Percentiles rank a stretch among this genome's conserved stretches.
These are phyloP conservation scores for Osmerus mordax DNA, from an alignment of 2,113 vertebrate genomes.

Conservation along the genomic window DNA sequence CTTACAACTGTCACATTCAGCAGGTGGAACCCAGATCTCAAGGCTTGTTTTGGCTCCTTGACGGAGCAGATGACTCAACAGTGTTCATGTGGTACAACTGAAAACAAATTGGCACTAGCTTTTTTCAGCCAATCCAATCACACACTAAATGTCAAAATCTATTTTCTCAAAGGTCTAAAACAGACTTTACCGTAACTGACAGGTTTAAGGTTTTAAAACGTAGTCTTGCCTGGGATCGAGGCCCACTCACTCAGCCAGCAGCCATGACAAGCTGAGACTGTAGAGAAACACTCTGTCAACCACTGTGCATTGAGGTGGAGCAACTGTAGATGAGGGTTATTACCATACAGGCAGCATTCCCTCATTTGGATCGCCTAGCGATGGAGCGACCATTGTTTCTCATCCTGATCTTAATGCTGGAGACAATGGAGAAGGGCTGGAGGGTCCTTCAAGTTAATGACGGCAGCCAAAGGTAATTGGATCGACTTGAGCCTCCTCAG, in stretches of 20 bases:
- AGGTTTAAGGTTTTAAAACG: no score
- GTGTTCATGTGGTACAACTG: no score
- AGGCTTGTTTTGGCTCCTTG: no score
- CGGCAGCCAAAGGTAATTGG: constrained; percentile 65
- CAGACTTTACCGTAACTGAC: no score
- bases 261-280: neutral
- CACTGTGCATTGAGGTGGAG: constrained; percentile 2
- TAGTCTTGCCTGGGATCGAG: no score
- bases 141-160: no score
- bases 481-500: constrained; percentile 61
- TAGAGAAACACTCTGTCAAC: neutral
- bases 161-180: no score
- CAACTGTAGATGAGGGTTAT: constrained; percentile 20
- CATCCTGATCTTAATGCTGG: constrained; percentile 41
- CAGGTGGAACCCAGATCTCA: no score
- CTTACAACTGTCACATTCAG: no score
- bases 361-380: constrained; percentile 30
- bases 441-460: constrained; percentile 56
- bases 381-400: constrained; percentile 40
- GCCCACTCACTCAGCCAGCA: neutral
- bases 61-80: no score
- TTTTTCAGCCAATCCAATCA: no score
- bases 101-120: no score
- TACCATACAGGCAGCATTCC: constrained; percentile 18
- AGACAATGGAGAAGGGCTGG: constrained; percentile 50